These are phyloP conservation scores for Euglossa dilemma DNA, from an alignment of 1,140 invertebrate genomes.

Conservation along the genomic window DNA sequence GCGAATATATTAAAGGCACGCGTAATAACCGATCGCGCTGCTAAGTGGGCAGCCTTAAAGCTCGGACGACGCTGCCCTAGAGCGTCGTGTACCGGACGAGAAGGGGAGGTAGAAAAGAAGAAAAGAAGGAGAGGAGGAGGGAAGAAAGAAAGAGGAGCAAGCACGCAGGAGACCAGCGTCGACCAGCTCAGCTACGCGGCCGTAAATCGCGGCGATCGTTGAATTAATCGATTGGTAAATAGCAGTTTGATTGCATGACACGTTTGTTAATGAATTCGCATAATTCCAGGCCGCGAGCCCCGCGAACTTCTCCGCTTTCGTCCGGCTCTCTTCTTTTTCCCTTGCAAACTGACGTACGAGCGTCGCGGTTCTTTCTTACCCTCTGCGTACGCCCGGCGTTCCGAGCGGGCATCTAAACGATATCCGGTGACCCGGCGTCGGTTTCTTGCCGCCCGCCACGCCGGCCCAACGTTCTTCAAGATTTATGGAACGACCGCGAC, in stretches of 20 bases:
- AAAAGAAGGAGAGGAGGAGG: background rate
- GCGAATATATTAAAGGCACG: too few species aligned
- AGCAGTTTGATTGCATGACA: conserved; percentile 54
- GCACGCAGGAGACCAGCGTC: background rate
- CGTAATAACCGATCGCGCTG: too few species aligned
- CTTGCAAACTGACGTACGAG: conserved; percentile 37
- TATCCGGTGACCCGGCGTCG: conserved; percentile 38
- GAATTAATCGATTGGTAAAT: conserved; percentile 59
- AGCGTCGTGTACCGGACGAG: too few species aligned
- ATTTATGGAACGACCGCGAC: conserved; percentile 39
- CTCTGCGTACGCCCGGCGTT: background rate
- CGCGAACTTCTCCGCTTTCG: background rate
- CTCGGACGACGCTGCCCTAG: too few species aligned
- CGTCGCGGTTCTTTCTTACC: background rate
- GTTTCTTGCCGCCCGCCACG: conserved; percentile 24
- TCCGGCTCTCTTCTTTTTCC: conserved; percentile 28
- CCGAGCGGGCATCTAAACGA: conserved; percentile 27
- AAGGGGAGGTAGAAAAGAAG: background rate
- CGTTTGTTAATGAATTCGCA: conserved; percentile 53
- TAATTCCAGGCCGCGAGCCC: conserved; percentile 9
- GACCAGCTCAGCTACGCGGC: background rate
- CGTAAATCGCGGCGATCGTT: conserved; percentile 36
- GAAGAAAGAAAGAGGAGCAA: background rate
- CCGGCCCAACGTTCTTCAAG: conserved; percentile 35
- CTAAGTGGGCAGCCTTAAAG: too few species aligned